Evolutionary conservation across 2,888 invertebrate species (phyloP).

Genomic region (Hypomecis atomaria): DNA sequence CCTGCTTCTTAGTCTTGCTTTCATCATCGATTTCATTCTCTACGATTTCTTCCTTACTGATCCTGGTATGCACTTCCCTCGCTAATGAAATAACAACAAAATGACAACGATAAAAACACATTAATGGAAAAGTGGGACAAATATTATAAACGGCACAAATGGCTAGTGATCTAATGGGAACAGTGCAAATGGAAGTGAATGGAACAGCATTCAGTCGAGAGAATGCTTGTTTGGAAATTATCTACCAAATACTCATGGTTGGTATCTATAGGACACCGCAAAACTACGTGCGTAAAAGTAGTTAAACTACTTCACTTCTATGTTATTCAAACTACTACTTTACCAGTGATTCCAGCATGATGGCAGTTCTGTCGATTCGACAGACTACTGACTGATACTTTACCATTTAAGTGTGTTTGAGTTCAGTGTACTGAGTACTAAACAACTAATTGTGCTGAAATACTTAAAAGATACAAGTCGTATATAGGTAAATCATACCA

Average conservation of each 20-base stretch:
- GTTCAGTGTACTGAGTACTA: constrained; percentile 28
- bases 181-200: constrained; percentile 30
- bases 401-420: constrained; percentile 51
- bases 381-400: constrained; percentile 46
- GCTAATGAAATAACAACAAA: constrained; percentile 68
- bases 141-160: constrained; percentile 69
- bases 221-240: constrained; percentile 68
- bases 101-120: constrained; percentile 41
- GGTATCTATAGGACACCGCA: constrained; percentile 67
- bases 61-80: constrained; percentile 80
- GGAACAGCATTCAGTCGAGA: constrained; percentile 72
- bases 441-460: constrained; percentile 24
- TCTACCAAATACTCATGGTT: constrained; percentile 65
- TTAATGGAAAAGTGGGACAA: constrained; percentile 52
- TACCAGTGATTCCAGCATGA: constrained; percentile 59
- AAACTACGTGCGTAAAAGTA: constrained; percentile 66
- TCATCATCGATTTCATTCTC: constrained; percentile 80
- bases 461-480: constrained; percentile 14
- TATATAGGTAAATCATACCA: background rate
- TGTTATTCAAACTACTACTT: constrained; percentile 71
- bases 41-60: constrained; percentile 75
- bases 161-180: constrained; percentile 42
- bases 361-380: constrained; percentile 45
- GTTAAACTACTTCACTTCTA: constrained; percentile 60
- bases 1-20: constrained; percentile 55